These are phyloP conservation scores for Leucania comma DNA, from an alignment of 2,888 invertebrate species.

Conservation along the genomic window DNA sequence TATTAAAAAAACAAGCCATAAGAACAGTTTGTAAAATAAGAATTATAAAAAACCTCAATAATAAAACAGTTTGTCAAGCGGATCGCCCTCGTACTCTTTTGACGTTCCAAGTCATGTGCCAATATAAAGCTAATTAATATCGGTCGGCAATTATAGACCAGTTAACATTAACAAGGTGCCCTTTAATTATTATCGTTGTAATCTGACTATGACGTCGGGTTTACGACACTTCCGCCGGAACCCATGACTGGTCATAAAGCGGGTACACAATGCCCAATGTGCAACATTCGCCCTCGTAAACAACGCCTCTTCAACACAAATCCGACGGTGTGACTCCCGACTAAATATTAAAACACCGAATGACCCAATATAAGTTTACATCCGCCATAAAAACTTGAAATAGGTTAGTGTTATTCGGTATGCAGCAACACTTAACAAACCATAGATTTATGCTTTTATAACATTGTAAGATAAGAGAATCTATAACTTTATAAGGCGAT, in stretches of 20 bases:
- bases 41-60: background rate
- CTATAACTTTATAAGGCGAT: conserved; percentile 43
- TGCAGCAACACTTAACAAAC: conserved; percentile 66
- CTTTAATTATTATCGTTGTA: conserved; percentile 86
- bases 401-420: conserved; percentile 68
- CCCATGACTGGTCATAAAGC: conserved; percentile 81
- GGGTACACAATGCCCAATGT: conserved; percentile 75
- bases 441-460: conserved; percentile 65
- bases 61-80: conserved; percentile 30
- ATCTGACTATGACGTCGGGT: conserved; percentile 83
- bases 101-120: conserved; percentile 62
- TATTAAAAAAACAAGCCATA: background rate
- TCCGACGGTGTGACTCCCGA: conserved; percentile 75
- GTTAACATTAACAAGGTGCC: conserved; percentile 89
- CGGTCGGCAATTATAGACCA: conserved; percentile 84
- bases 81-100: conserved; percentile 37
- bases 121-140: conserved; percentile 80
- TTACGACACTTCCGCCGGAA: conserved; percentile 87
- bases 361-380: conserved; percentile 79
- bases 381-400: conserved; percentile 73
- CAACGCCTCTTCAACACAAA: conserved; percentile 77
- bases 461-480: conserved; percentile 52
- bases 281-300: conserved; percentile 81
- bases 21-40: background rate
- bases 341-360: conserved; percentile 77